These are phyloP conservation scores for Napeogenes sylphis DNA, from an alignment of 2,888 invertebrate species.

Conservation along the genomic window DNA sequence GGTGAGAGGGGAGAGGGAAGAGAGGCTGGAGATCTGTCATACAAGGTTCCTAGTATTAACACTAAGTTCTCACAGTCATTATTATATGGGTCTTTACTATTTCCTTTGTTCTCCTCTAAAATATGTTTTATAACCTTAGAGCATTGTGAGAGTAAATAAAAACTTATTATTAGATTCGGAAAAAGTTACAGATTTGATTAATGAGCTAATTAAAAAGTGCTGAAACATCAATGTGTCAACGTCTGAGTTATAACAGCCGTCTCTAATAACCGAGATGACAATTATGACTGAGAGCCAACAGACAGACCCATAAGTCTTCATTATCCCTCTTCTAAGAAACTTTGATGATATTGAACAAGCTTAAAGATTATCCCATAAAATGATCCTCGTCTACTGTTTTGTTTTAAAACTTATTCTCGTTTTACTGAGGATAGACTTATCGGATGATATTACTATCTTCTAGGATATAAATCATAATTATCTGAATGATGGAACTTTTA, in stretches of 20 bases:
- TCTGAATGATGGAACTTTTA: no score
- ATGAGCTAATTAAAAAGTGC: slow-evolving; percentile 37
- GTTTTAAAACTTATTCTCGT: slow-evolving; percentile 6
- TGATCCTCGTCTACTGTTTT: slow-evolving; percentile 27
- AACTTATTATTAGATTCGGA: no score
- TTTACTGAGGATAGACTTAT: background rate
- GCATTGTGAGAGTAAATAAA: no score
- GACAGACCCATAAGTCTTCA: slow-evolving; percentile 74
- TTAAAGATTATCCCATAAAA: slow-evolving; percentile 44
- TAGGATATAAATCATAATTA: no score
- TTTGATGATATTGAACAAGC: slow-evolving; percentile 50
- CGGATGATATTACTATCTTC: background rate
- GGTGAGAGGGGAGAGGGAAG: no score
- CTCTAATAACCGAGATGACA: slow-evolving; percentile 56
- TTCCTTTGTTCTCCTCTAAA: no score
- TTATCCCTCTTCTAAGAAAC: slow-evolving; percentile 57
- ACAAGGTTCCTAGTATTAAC: no score
- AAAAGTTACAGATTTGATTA: slow-evolving; percentile 15
- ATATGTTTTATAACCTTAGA: no score
- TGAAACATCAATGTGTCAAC: slow-evolving; percentile 33
- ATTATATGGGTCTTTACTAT: no score
- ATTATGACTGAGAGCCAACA: slow-evolving; percentile 49
- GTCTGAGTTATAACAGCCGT: slow-evolving; percentile 29
- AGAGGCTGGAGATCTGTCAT: no score
- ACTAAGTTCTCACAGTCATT: no score